Conservation (phyloP, 2,113 vertebrate species). For the Heterocephalus glaber region DNA sequence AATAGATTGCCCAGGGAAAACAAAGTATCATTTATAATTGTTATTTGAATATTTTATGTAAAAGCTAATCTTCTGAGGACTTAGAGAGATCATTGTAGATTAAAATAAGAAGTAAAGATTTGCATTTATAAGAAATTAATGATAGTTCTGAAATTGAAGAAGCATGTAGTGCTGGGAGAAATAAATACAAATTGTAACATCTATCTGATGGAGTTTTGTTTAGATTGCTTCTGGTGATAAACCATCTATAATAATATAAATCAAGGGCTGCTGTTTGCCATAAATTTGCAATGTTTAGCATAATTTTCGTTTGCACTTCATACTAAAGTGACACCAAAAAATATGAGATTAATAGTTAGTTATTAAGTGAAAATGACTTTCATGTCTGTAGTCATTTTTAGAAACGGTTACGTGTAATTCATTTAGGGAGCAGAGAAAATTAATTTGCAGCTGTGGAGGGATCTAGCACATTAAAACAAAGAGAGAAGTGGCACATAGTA, state of each 20-base stretch:
- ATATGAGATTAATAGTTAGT: slow-evolving; percentile 83
- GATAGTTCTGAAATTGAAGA: slow-evolving; percentile 77
- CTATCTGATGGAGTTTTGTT: slow-evolving; percentile 81
- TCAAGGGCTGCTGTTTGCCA: slow-evolving; percentile 75
- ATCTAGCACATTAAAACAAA: slow-evolving; percentile 62
- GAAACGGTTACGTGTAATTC: slow-evolving; percentile 78
- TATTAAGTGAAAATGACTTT: slow-evolving; percentile 82
- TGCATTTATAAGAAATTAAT: slow-evolving; percentile 82
- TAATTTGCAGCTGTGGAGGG: slow-evolving; percentile 73
- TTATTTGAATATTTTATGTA: slow-evolving; percentile 80
- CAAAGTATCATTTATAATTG: slow-evolving; percentile 77
- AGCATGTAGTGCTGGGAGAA: slow-evolving; percentile 75
- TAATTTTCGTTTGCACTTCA: slow-evolving; percentile 79
- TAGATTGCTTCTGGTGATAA: slow-evolving; percentile 82
- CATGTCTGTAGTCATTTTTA: slow-evolving; percentile 82
- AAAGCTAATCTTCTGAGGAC: slow-evolving; percentile 78
- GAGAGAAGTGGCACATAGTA: not conserved
- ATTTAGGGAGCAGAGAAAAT: slow-evolving; percentile 80
- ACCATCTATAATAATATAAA: slow-evolving; percentile 82
- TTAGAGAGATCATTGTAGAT: slow-evolving; percentile 76
- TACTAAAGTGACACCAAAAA: slow-evolving; percentile 79
- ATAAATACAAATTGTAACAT: slow-evolving; percentile 81
- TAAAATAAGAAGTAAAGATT: slow-evolving; percentile 80
- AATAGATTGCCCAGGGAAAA: slow-evolving; percentile 72
- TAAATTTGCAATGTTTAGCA: slow-evolving; percentile 83